These are phyloP conservation scores for Callocephalon fimbriatum DNA, from an alignment of 2,113 vertebrate genomes.

Conservation along the genomic window DNA sequence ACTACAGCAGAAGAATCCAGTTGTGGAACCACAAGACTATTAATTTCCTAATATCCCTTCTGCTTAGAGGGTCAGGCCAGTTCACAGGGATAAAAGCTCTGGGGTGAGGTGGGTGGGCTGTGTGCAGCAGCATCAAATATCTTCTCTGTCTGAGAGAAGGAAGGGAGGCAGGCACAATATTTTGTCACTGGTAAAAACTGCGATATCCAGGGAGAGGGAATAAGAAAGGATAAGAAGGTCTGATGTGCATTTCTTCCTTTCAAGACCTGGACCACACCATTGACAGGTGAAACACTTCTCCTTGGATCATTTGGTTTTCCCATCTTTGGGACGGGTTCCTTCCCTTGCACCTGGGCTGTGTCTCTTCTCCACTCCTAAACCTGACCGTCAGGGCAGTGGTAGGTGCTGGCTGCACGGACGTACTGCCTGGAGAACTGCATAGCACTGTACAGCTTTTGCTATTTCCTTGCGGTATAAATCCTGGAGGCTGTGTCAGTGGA, in stretches of 20 bases:
- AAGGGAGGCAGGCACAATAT: not conserved
- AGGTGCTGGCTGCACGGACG: not conserved
- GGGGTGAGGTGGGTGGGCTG: not conserved
- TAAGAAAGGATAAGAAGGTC: not conserved
- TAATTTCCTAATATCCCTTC: not conserved
- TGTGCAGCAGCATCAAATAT: not conserved
- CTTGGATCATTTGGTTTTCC: not conserved
- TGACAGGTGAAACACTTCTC: not conserved
- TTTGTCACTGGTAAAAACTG: not conserved
- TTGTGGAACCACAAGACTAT: not conserved
- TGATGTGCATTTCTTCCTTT: not conserved
- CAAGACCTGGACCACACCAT: not conserved
- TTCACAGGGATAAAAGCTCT: not conserved
- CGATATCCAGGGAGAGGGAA: not conserved
- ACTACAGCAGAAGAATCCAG: not conserved
- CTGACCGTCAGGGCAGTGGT: not conserved
- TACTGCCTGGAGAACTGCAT: not conserved
- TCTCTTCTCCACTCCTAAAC: not conserved
- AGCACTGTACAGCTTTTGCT: not conserved
- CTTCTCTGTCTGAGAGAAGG: not conserved
- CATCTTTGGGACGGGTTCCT: not conserved
- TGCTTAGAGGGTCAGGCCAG: not conserved
- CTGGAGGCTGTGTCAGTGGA: not conserved
- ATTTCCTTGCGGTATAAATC: accelerated
- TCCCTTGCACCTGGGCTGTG: not conserved